Conservation (phyloP, 2,113 vertebrate genomes). For the Echinops telfairi region DNA sequence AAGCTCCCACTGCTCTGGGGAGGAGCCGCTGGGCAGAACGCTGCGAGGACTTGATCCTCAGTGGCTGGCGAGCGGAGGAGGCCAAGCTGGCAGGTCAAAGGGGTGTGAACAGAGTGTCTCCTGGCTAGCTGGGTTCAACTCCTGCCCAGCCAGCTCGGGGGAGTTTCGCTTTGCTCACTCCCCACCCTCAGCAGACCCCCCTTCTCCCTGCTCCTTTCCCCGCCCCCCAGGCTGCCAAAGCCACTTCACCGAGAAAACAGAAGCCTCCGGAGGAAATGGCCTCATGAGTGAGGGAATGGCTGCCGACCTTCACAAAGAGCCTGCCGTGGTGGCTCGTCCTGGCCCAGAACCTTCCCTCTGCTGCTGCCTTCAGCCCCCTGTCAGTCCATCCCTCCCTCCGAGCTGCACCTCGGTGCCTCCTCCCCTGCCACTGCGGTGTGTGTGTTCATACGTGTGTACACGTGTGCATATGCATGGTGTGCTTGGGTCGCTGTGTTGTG, state of each 20-base stretch:
- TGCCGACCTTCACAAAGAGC: neutral
- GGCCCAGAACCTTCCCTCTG: neutral
- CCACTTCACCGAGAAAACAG: neutral
- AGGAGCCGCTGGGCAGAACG: neutral
- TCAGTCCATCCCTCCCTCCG: neutral
- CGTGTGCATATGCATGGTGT: neutral
- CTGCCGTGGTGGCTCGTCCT: neutral
- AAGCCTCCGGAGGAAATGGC: neutral
- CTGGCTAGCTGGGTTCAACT: neutral
- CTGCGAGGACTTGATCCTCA: neutral
- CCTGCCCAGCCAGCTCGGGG: neutral
- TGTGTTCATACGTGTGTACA: neutral
- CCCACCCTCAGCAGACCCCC: neutral
- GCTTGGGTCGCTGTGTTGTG: neutral
- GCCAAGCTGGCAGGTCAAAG: no score
- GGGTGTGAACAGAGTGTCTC: no score
- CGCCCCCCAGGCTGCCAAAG: neutral
- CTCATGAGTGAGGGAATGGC: neutral
- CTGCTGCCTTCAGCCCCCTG: neutral
- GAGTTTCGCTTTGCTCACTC: neutral
- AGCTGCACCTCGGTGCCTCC: neutral
- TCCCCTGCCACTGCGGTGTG: neutral
- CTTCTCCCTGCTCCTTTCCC: neutral
- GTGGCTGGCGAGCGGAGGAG: no score
- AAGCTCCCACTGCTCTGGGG: neutral